These are phyloP conservation scores for Acanthacorydalis orientalis DNA, from an alignment of 2,888 invertebrate genomes.

Conservation along the genomic window DNA sequence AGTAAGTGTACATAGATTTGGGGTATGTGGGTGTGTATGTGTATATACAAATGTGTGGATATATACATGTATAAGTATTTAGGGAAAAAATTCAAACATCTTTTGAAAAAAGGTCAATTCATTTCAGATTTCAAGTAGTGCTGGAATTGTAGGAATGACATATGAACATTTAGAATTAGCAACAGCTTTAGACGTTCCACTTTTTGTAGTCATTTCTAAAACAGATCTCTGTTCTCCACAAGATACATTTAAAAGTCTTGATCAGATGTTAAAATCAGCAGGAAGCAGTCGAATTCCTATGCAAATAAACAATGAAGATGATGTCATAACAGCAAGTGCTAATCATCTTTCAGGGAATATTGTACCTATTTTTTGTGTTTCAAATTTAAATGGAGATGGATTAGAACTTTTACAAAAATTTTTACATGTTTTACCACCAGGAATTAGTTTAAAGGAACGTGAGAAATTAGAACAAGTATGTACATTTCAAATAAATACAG, in stretches of 20 bases:
- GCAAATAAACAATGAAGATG: constrained; percentile 47
- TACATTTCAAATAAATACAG: not conserved
- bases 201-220: constrained; percentile 89
- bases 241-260: constrained; percentile 35
- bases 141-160: constrained; percentile 67
- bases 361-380: constrained; percentile 73
- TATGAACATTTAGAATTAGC: constrained; percentile 83
- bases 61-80: not conserved
- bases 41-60: too few species aligned
- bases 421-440: constrained; percentile 65
- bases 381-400: constrained; percentile 78
- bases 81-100: not conserved
- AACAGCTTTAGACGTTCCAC: constrained; percentile 66
- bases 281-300: constrained; percentile 48
- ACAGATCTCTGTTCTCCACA: constrained; percentile 61
- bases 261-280: constrained; percentile 43
- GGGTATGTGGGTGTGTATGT: too few species aligned
- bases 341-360: constrained; percentile 44
- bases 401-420: constrained; percentile 70
- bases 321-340: constrained; percentile 57
- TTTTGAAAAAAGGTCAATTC: not conserved
- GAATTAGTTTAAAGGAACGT: constrained; percentile 41
- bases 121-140: constrained; percentile 57
- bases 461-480: constrained; percentile 50
- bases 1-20: not conserved